A percentile compares a stretch with the other conserved stretches of the same genome.
phyloP scores from a whole-genome alignment of 2,888 invertebrate species.

The Sturmia bella region DNA sequence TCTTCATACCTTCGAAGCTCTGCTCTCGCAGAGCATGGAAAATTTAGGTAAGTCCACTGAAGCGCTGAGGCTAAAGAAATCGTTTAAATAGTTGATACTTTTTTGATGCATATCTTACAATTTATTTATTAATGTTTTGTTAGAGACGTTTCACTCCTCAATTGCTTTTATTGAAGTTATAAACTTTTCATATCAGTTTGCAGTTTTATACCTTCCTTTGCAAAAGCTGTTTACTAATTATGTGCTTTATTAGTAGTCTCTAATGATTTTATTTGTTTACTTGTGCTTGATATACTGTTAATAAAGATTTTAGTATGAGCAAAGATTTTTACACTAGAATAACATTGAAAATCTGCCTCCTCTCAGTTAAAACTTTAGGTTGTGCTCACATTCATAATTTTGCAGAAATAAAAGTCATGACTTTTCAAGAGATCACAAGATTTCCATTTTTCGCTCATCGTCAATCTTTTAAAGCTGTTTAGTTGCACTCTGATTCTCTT shows the following conservation, averaged over 20 bases:
- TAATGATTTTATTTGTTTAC: not conserved
- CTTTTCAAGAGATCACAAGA: too few relatives aligned
- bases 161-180: constrained; percentile 5
- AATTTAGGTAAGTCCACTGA: constrained; percentile 88
- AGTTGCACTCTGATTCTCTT: too few relatives aligned
- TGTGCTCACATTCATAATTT: too few relatives aligned
- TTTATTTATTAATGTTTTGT: constrained; percentile 21
- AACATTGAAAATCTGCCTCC: too few relatives aligned
- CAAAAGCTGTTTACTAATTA: not conserved
- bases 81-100: constrained; percentile 46
- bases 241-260: constrained; percentile 29
- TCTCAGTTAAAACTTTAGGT: too few relatives aligned
- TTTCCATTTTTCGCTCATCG: too few relatives aligned
- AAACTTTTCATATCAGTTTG: constrained; percentile 6
- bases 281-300: not conserved
- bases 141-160: constrained; percentile 20
- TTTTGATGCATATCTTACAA: constrained; percentile 38
- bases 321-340: too few relatives aligned
- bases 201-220: constrained; percentile 1
- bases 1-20: constrained; percentile 95
- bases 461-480: too few relatives aligned
- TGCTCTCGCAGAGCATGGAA: constrained; percentile 96
- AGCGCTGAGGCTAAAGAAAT: not conserved
- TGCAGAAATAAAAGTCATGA: too few relatives aligned
- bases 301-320: too few relatives aligned